Base-by-base conservation (phyloP, 2,888 invertebrate genomes). In the Alitta virens region DNA sequence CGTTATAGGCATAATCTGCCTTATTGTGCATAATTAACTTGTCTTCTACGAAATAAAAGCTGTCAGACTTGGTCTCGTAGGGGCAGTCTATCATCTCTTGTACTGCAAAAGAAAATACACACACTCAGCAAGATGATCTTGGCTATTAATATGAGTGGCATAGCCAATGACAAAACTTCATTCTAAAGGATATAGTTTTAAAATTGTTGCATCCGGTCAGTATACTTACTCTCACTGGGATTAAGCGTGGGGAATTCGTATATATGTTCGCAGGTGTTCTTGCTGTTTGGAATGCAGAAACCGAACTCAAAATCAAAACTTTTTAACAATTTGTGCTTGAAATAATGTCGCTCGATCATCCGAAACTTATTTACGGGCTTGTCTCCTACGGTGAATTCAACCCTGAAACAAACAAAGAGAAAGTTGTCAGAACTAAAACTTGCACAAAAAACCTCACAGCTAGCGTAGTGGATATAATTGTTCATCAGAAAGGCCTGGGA, bases 301-400 rank as follows among this genome's bases (percentile, higher is more conserved):
- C 98, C 98, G 86, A 99, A 99, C 83, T 98, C 96, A 86, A 99
- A 99, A 82, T 99, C 98, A 85, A 99, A 98, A 12, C 94, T 95
- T 84, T 99, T 98, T 60, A 98, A 86, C 67, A 96, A 84, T 63
- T 89, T 90, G 75, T 98, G 94, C 63, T 92, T 85, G 84, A 96
- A 98, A 85, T 92, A 98, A 83, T 98, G 97, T 53, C 94, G 88
- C 82, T 98, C 97, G 74, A 98, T 95, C 98, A 98, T 99, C 60
- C 98, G 88, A 84, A 99, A 98, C 81, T 94, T 92, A 79, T 81
- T 92, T 1, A 98, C 93, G 27, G 96, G 91, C 73, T 90, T 88
- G 67, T 89, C 87, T 24, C 98, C 98, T 25, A 98, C 95, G 12
- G 94, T 91, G 82, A 98, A 98, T 83, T 98, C 98, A 66, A 99